A percentile compares a stretch with the other conserved stretches of the same genome.
phyloP scores from a whole-genome alignment of 2,888 invertebrate species.

The Mamestra brassicae region DNA sequence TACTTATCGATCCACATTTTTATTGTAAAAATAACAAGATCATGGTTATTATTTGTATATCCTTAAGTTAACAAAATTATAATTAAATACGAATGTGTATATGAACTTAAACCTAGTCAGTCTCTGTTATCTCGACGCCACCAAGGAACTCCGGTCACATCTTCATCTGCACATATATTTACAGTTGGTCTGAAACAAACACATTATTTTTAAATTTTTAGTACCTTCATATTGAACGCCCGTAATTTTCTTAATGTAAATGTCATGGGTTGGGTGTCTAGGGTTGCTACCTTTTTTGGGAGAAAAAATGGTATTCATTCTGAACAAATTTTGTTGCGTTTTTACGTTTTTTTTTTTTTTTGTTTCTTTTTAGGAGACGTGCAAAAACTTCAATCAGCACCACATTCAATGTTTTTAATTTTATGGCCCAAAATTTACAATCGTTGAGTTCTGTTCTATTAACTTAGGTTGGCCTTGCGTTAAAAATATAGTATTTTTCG shows the following conservation, averaged over 20 bases:
- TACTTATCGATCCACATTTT: slow-evolving; percentile 54
- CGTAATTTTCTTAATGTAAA: not conserved
- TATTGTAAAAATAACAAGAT: slow-evolving; percentile 74
- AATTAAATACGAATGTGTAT: slow-evolving; percentile 63
- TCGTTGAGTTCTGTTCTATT: no score
- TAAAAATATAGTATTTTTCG: no score
- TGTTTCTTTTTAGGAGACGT: no score
- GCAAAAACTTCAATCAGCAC: no score
- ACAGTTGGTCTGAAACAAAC: slow-evolving; percentile 78
- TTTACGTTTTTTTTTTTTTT: no score
- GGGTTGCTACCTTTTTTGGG: no score
- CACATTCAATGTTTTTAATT: no score
- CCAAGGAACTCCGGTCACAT: slow-evolving; percentile 88
- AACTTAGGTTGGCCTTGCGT: no score
- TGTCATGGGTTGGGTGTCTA: no score
- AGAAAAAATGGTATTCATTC: no score
- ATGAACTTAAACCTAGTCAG: slow-evolving; percentile 85
- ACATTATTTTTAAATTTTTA: not conserved
- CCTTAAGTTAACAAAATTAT: slow-evolving; percentile 65
- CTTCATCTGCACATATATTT: slow-evolving; percentile 81
- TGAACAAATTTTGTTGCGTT: no score
- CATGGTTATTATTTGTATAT: slow-evolving; percentile 65
- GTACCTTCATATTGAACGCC: not conserved
- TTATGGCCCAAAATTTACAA: no score
- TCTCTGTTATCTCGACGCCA: slow-evolving; percentile 87